These are phyloP conservation scores for Oryzaephilus surinamensis DNA, from an alignment of 1,140 invertebrate genomes.

Conservation along the genomic window DNA sequence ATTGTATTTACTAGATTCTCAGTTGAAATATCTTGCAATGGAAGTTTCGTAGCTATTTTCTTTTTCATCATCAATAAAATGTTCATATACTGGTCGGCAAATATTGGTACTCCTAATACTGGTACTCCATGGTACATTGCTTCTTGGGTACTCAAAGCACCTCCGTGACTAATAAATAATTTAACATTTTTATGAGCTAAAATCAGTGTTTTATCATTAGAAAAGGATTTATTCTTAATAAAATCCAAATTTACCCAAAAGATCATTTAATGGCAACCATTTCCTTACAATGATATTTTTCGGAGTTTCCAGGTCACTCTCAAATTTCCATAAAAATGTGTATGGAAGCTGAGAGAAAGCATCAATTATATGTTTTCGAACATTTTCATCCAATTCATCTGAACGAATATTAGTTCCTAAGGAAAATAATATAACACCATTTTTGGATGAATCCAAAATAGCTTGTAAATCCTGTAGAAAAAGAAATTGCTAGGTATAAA, in stretches of 20 bases:
- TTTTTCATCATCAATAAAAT: slow-evolving; percentile 10
- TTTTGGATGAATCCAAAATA: slow-evolving; percentile 26
- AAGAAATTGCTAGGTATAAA: no score
- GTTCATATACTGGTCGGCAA: slow-evolving; percentile 37
- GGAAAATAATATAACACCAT: slow-evolving; percentile 40
- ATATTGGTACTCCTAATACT: slow-evolving; percentile 40
- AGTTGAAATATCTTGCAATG: slow-evolving; percentile 9
- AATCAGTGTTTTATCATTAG: no score
- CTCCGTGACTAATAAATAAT: slow-evolving; percentile 42
- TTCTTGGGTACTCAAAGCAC: slow-evolving; percentile 40
- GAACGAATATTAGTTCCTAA: slow-evolving; percentile 37
- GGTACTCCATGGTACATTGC: slow-evolving; percentile 41
- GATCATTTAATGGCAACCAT: slow-evolving; percentile 37
- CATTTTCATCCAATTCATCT: slow-evolving; percentile 25
- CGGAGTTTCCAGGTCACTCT: slow-evolving; percentile 34
- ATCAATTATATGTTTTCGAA: slow-evolving; percentile 30
- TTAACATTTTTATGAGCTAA: slow-evolving; percentile 34
- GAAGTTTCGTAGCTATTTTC: slow-evolving; percentile 1
- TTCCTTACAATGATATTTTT: slow-evolving; percentile 45
- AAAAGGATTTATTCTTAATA: no score
- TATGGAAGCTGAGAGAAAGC: slow-evolving; percentile 33
- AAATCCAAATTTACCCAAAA: no score
- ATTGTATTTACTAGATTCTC: slow-evolving; percentile 14
- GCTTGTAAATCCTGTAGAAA: slow-evolving; percentile 18
- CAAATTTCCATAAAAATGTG: slow-evolving; percentile 37